These are phyloP conservation scores for Coendou prehensilis DNA, from an alignment of 2,797 vertebrate species.

Conservation along the genomic window DNA sequence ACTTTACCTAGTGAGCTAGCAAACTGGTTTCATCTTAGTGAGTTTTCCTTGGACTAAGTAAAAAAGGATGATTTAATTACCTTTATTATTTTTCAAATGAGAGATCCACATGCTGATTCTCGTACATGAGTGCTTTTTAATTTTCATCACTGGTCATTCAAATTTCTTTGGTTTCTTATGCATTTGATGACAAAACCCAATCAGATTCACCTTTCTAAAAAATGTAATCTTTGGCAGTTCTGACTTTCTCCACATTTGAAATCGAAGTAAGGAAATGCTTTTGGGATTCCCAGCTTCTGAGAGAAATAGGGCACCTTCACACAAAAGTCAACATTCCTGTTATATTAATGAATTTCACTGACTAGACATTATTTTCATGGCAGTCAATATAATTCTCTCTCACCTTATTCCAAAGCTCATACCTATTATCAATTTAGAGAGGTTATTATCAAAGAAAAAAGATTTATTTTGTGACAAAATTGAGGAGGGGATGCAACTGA, in stretches of 20 bases:
- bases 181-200: conserved; percentile 66
- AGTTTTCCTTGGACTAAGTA: conserved; percentile 73
- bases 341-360: conserved; percentile 80
- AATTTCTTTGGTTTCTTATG: conserved; percentile 73
- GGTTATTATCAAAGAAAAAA: conserved; percentile 65
- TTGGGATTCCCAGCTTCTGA: conserved; percentile 81
- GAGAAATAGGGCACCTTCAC: conserved; percentile 59
- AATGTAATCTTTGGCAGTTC: conserved; percentile 68
- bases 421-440: conserved; percentile 68
- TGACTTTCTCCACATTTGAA: conserved; percentile 78
- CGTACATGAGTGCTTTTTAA: conserved; percentile 72
- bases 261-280: conserved; percentile 78
- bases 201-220: conserved; percentile 72
- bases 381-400: conserved; percentile 69
- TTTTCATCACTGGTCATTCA: conserved; percentile 81
- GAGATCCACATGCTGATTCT: conserved; percentile 69
- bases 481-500: not conserved
- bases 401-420: conserved; percentile 64
- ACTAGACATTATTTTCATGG: conserved; percentile 77
- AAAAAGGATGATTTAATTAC: conserved; percentile 80
- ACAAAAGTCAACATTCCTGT: conserved; percentile 67
- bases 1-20: conserved; percentile 76
- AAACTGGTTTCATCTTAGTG: conserved; percentile 80
- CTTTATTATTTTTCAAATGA: conserved; percentile 76
- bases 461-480: conserved; percentile 71